A percentile compares a stretch with the other conserved stretches of the same genome.
phyloP scores from a whole-genome alignment of 2,113 vertebrate genomes.

The Procavia capensis region DNA sequence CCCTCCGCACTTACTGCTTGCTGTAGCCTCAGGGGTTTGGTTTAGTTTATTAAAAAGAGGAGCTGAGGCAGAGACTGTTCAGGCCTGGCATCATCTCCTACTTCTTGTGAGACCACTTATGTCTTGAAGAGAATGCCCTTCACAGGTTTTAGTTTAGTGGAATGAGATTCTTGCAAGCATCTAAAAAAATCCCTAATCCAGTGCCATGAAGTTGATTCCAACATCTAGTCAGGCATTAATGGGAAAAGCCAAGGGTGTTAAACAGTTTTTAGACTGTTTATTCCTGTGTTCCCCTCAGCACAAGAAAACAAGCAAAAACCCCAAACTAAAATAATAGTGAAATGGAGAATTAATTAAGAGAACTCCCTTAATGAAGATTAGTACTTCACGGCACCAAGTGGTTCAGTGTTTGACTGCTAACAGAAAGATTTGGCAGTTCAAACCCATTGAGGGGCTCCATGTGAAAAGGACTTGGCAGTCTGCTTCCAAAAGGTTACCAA shows the following conservation, averaged over 20 bases:
- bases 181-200: background rate
- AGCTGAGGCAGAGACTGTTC: background rate
- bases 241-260: background rate
- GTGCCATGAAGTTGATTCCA: no score
- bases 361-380: background rate
- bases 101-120: background rate
- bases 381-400: no score
- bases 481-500: background rate
- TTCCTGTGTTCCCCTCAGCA: background rate
- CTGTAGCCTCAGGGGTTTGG: background rate
- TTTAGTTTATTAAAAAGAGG: background rate
- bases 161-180: background rate
- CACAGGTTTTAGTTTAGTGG: constrained; percentile 9
- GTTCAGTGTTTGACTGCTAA: no score
- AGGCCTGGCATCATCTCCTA: background rate
- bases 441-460: background rate
- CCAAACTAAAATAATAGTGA: constrained; percentile 7
- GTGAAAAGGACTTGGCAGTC: background rate
- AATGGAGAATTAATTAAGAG: constrained; percentile 49
- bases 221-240: background rate
- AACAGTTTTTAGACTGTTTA: constrained; percentile 13
- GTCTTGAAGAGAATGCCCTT: constrained; percentile 30
- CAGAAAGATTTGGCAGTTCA: no score
- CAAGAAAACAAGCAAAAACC: background rate
- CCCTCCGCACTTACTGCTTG: background rate